A percentile compares a stretch with the other conserved stretches of the same genome.
Conservation (phyloP, 2,113 vertebrate species). For the Daboia siamensis region DNA sequence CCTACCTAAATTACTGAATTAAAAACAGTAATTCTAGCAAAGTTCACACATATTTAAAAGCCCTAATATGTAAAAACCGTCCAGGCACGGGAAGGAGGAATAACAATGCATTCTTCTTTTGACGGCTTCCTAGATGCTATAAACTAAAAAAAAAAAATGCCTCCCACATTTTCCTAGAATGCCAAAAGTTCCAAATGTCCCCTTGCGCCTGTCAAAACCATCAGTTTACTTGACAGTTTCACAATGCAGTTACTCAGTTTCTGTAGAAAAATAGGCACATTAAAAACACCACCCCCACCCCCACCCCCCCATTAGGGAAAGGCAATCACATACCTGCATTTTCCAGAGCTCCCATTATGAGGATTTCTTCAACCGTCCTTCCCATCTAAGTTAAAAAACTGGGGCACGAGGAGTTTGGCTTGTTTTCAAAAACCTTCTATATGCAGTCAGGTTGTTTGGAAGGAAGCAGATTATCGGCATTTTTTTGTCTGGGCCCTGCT, state of each 20-base stretch:
- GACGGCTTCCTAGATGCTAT: slow-evolving; percentile 46
- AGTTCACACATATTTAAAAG: background rate
- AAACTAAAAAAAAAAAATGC: slow-evolving; percentile 27
- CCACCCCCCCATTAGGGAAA: background rate
- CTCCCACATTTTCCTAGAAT: slow-evolving; percentile 61
- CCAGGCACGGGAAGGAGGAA: slow-evolving; percentile 30
- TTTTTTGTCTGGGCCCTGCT: background rate
- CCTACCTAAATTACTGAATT: slow-evolving; percentile 7
- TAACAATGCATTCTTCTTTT: slow-evolving; percentile 43
- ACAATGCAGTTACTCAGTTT: slow-evolving; percentile 60
- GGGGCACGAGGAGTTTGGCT: background rate
- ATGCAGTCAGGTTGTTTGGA: background rate
- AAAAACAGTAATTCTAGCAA: slow-evolving; percentile 29
- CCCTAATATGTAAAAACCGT: slow-evolving; percentile 12
- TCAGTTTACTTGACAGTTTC: slow-evolving; percentile 64
- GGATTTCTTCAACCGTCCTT: background rate
- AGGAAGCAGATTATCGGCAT: background rate
- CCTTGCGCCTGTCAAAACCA: slow-evolving; percentile 63
- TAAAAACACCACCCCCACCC: background rate
- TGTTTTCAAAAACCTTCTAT: background rate
- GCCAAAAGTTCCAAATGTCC: slow-evolving; percentile 60
- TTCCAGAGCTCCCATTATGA: background rate
- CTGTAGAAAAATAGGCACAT: slow-evolving; percentile 47
- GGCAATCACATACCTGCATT: background rate
- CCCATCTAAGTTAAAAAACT: background rate